These are phyloP conservation scores for Mantis religiosa DNA, from an alignment of 2,888 invertebrate species.

Conservation along the genomic window DNA sequence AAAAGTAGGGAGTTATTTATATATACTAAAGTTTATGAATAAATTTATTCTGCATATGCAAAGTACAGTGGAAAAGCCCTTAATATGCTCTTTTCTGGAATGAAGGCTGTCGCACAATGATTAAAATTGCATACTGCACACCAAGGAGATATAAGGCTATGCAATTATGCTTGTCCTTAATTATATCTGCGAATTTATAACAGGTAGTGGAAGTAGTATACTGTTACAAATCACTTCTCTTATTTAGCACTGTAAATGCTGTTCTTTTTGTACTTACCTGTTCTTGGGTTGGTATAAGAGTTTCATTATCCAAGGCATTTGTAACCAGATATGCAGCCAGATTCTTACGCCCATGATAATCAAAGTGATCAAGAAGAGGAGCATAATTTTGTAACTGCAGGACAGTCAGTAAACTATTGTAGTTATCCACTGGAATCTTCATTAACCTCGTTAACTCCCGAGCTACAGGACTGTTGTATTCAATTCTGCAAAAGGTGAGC, in stretches of 20 bases:
- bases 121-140: too few species aligned
- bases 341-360: conserved; percentile 79
- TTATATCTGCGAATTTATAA: background rate
- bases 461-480: conserved; percentile 78
- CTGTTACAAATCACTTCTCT: background rate
- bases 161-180: too few species aligned
- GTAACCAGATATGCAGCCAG: conserved; percentile 85
- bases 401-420: conserved; percentile 85
- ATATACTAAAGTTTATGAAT: too few species aligned
- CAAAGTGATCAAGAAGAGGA: conserved; percentile 80
- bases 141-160: too few species aligned
- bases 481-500: conserved; percentile 53
- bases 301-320: conserved; percentile 87
- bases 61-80: too few species aligned
- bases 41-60: too few species aligned
- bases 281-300: conserved; percentile 79
- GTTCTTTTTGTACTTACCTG: conserved; percentile 54
- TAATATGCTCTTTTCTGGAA: too few species aligned
- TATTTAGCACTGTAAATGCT: conserved; percentile 38
- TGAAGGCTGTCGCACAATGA: too few species aligned
- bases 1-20: too few species aligned
- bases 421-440: conserved; percentile 91
- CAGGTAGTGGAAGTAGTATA: background rate
- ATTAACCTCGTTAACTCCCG: conserved; percentile 89
- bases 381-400: conserved; percentile 84